These are phyloP conservation scores for Tetrao urogallus DNA, from an alignment of 2,113 vertebrate species.

Conservation along the genomic window DNA sequence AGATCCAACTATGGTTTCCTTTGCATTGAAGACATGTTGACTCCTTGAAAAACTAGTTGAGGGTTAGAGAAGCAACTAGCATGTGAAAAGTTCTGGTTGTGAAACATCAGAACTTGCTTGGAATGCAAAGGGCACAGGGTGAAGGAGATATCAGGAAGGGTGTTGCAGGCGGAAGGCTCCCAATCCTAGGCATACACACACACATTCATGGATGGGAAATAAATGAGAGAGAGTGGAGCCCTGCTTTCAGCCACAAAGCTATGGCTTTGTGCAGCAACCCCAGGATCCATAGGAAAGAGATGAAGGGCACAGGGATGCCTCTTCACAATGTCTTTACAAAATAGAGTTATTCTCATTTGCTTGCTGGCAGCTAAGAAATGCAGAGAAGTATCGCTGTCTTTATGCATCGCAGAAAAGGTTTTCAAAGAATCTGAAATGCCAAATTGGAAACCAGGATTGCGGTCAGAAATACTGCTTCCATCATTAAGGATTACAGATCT, in stretches of 20 bases:
- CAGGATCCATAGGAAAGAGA: background rate
- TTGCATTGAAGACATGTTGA: background rate
- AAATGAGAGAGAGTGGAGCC: background rate
- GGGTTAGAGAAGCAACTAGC: too few relatives aligned
- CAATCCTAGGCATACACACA: fast-evolving
- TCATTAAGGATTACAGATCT: background rate
- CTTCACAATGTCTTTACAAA: background rate
- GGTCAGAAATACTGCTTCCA: background rate
- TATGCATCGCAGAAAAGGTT: background rate
- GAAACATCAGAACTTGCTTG: background rate
- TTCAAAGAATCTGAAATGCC: background rate
- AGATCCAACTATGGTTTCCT: background rate
- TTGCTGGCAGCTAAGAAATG: background rate
- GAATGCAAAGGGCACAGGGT: fast-evolving
- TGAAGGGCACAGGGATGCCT: background rate
- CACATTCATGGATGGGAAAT: background rate
- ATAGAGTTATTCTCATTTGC: background rate
- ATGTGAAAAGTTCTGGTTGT: background rate
- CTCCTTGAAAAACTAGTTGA: too few relatives aligned
- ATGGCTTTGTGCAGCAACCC: background rate
- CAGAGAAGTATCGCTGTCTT: background rate
- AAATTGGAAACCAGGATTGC: background rate
- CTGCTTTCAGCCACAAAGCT: background rate
- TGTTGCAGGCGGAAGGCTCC: fast-evolving
- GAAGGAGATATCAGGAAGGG: fast-evolving